Base-by-base conservation (phyloP, 2,888 invertebrate genomes). In the Pharmacophagus antenor region DNA sequence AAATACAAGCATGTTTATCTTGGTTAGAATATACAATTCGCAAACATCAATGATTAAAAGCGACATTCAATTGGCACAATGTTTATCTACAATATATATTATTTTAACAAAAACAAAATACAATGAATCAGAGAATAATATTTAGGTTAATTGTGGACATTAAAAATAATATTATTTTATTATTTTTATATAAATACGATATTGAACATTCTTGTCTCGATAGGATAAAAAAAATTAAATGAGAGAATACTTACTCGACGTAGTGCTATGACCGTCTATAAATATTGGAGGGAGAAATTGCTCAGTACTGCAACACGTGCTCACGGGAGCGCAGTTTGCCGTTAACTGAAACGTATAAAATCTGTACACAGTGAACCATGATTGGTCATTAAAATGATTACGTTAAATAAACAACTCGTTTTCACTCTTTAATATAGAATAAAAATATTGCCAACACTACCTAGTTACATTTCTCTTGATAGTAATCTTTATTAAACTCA, bases 241-340 rank as follows among this genome's bases (percentile, higher is more conserved):
- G 42, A 42, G 10, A 37, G 46, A 52, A 47, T 23, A 58, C 51
- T 58, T 22, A 58, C 57, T 62, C 22, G 65, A 62, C 20, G n/a
- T 46, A 44, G 62, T 46, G 3, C 61, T 15, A 2, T 70, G 69
- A 18, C 58, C 62, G 27, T 63, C 58, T 12, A 48, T 50, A 2
- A 51, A 21, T 17, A 77, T 73, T 0, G 76, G 73, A 1, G 78
- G 77, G 25, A 76, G 63, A 1, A 69, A 62, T 1, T 65, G 61
- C 0, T 70, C 61, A 0, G 71, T 65, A 2, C 65, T 65, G 2
- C 2, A 8, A 1, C 58, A 60, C 63, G 51, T 51, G 51, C 18
- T 17, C 8, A 3, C 41, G 17, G 20, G 18, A 21, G 21, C 63
- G 66, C 17, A 42, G 21, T 48, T 52, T 52, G 4, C 21, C 49